These are phyloP conservation scores for Prinia subflava DNA, from an alignment of 2,113 vertebrate species.

Conservation along the genomic window DNA sequence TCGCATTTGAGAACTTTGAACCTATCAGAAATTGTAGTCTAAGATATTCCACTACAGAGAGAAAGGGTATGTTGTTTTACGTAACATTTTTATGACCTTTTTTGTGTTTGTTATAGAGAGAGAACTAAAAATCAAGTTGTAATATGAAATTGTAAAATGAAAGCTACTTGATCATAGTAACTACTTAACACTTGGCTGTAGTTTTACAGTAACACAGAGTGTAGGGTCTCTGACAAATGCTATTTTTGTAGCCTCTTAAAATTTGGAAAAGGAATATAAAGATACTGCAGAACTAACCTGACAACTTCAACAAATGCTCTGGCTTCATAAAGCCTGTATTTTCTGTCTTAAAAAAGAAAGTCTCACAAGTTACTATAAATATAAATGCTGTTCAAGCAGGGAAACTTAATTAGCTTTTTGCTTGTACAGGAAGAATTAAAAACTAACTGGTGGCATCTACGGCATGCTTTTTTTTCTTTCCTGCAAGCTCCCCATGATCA, in stretches of 20 bases:
- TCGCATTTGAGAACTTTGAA: constrained; percentile 9
- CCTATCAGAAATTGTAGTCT: constrained; percentile 11
- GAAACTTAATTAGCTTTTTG: not conserved
- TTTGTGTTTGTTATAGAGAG: not conserved
- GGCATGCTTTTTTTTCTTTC: not conserved
- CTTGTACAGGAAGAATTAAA: not conserved
- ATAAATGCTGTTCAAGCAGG: not conserved
- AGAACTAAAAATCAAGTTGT: not conserved
- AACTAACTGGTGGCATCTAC: not conserved
- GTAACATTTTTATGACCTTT: not conserved
- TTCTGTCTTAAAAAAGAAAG: not conserved
- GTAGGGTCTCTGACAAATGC: not conserved
- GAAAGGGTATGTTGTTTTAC: constrained; percentile 43
- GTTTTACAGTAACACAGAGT: not conserved
- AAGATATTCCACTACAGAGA: not conserved
- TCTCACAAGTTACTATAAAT: not conserved
- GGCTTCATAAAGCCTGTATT: not conserved
- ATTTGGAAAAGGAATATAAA: not conserved
- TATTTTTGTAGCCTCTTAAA: not conserved
- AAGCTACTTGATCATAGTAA: not conserved
- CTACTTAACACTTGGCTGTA: not conserved
- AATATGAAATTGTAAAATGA: not conserved
- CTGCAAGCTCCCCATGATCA: not conserved
- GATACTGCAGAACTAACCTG: not conserved
- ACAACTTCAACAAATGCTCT: not conserved